Evolutionary conservation across 2,797 vertebrate species (phyloP), one percentile per base, ranked within the genome.

Genomic region (Halcyon chelicuti): DNA sequence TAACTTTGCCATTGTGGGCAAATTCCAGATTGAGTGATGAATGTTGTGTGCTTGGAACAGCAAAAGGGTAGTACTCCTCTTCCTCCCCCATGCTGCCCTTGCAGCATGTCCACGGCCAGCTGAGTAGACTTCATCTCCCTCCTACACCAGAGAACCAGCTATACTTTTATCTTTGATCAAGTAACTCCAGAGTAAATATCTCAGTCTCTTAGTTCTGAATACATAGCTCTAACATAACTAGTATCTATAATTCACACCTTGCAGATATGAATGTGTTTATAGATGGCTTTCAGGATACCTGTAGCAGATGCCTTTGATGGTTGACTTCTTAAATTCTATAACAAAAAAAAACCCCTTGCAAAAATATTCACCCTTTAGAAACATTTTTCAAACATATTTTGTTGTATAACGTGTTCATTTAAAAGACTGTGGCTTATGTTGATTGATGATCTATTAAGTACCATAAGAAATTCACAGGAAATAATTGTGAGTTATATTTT

Each of bases 391-490:
- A 81, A 83, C 4, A 5, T 35, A 12, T 49, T 81, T 92, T 87
- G 10, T 22, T 3, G 2, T 29, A 39, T 21, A 87, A 63, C 0
- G 1, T 35, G 16, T 12, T 71, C 0, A 23, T 77, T 90, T 79
- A 42, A 65, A 83, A 86, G 28, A 3, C 12, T 22, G 3, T 46
- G 7, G 2, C 13, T 80, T 85, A 18, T n/a, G 42, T 21, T 77
- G 25, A 57, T 62, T 63, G 26, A n/a, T 42, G 28, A 68, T 71
- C 33, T n/a, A 37, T 9, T 61, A 39, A 44, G 14, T 20, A n/a
- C 31, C 6, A 2, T 33, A 75, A 84, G 33, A 86, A 92, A 89
- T 21, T 51, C 12, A 60, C 54, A 85, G 75, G 20, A 82, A 94
- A 71, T 40, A 1, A 8, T 22, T 73, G 18, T 5, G 58, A 86